Evolutionary conservation across 2,888 invertebrate genomes (phyloP), one percentile per base, ranked within the genome.

Genomic region (Sceliomorpha sp.): DNA sequence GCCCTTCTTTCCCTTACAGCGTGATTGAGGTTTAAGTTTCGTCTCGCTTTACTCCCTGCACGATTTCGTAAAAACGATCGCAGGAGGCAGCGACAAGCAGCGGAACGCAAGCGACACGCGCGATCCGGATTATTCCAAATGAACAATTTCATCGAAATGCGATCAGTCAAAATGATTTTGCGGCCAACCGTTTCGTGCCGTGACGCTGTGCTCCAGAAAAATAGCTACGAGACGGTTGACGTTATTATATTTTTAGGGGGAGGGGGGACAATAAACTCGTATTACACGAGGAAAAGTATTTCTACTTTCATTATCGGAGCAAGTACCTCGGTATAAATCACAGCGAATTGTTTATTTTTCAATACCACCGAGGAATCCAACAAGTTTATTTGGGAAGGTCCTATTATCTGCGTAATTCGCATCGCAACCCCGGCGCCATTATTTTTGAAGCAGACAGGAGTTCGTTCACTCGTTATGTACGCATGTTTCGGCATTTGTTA

Each of bases 1-100:
- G 6, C 36, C 26, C 36, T 47, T 47, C 58, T 34, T 53, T 58
- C 31, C 12, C 32, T 27, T 37, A 32, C 36, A 36, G 47, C 55
- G 63, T 78, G 83, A 86, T 85, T 84, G 75, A 70, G 85, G 85
- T 85, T 86, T 85, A 77, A 80, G 73, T 87, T 87, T 83, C 85
- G 79, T 67, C 74, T 70, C 68, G 29, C 53, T 34, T 63, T 64
- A 29, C 47, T 13, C 8, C 13, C 4, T n/a, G n/a, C 26, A 5
- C 13, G 44, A 36, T 17, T n/a, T 37, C 51, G 44, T 40, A 47
- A 20, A 40, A 56, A 45, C 44, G 50, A 58, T 69, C 66, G 40
- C 60, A 56, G 34, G 45, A 50, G 50, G 59, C 69, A 63, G 51
- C 34, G 66, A 67, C 67, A 69, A 47, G 59, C 70, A 62, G 60